Evolutionary conservation across 2,797 vertebrate species (phyloP), one percentile per base, ranked within the genome.

Genomic region (Urophycis tenuis): DNA sequence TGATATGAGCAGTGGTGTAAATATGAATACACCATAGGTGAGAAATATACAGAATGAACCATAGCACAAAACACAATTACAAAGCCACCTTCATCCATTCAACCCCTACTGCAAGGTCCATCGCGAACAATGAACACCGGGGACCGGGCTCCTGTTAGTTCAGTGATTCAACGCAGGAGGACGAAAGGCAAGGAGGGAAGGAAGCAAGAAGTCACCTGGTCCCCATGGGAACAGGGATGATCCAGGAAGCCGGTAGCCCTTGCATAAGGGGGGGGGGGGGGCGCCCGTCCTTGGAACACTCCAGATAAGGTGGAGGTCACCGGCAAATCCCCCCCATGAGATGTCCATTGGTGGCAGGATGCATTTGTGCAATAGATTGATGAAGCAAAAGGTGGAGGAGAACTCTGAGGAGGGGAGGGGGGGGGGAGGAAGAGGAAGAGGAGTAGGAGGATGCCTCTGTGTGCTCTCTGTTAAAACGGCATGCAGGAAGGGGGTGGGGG

Each of bases 321-420:
- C 71, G 6, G 45, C 36, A 15, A 83, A 76, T 87, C 85, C 85
- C 86, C 85, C 85, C 86, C 81, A 29, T 5, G 83, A 83, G 87
- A 83, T 76, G 74, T 29, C 75, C 82, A 74, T 85, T 79, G 77
- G 81, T 79, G 84, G 82, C 82, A 80, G 79, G 78, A 81, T 82
- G 79, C 83, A 86, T 88, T 88, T 88, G 86, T 85, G 82, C 86
- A 78, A 81, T 67, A 69, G 80, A 88, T 79, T 86, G 85, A 89
- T 88, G 86, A 88, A 83, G 86, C 84, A 74, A 77, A 77, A 77
- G 77, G 67, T 53, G 71, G 60, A 67, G 60, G 60, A 67, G 60
- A 67, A 25, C n/a, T 67, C 60, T 29, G 60, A 29, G 60, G 60
- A 25, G 53, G 45, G 1, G 39, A 25, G 60, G 14, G 60, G 60